Base-by-base conservation (phyloP, 2,113 vertebrate genomes). In the Peromyscus leucopus region DNA sequence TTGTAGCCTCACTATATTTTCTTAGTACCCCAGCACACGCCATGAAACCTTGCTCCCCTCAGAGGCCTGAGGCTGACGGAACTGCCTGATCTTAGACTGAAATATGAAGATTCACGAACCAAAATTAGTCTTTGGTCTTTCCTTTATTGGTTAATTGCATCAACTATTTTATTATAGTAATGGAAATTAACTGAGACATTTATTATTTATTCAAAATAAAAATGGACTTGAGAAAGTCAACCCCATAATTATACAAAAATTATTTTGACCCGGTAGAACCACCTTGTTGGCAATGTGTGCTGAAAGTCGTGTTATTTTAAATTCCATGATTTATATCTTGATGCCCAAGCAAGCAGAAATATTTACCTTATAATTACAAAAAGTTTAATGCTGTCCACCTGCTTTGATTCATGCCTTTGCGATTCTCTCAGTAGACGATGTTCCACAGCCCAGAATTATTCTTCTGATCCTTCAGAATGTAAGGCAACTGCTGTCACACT, bases 271-370 rank as follows among this genome's bases (percentile, higher is more conserved):
- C 6, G n/a, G 48, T 59, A 96, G 79, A 79, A 65, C 4, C 6
- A 90, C 48, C 91, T 89, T 59, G 4, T 75, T 94, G 85, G 24
- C 80, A 89, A 31, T 92, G 5, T 93, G 13, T 95, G 59, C 61
- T 39, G 86, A 78, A 94, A 76, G 2, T 93, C 36, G 69, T 80
- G 19, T 72, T 94, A 39, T 6, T 55, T 0, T 67, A 87, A 97
- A 92, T 74, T 87, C 21, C 21, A 57, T 51, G 31, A 65, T 67
- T 93, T 67, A 91, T 46, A 75, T 46, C 13, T 83, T 87, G 65
- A 91, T 91, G 5, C 0, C 2, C 39, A 95, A 86, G 4, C 22
- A 87, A 24, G 48, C 15, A 83, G 13, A 93, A 57, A 89, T 71
- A 88, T 26, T 8, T 1, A 51, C 22, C 6, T 63, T 51, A 33